Evolutionary conservation across 1,140 invertebrate species (phyloP), one percentile per base, ranked within the genome.

Genomic region (Ladona fulva): DNA sequence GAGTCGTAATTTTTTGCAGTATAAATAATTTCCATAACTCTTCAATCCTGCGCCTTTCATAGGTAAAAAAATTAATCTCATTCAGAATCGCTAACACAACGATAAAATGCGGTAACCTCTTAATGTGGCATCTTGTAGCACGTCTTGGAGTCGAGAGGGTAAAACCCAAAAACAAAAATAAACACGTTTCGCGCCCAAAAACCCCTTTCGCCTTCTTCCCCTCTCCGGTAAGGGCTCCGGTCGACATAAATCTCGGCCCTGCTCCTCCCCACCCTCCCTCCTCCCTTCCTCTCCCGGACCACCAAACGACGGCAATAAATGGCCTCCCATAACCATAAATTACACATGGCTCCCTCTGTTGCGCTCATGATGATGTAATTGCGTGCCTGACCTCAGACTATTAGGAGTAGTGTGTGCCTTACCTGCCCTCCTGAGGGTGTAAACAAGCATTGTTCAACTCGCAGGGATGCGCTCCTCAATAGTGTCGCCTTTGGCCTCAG

Each of bases 321-420:
- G 52, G 52, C 16, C 52, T 22, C 52, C 52, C 52, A 66, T 66
- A 66, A 66, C 52, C 52, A 66, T 66, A 66, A 66, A 66, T 66
- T 66, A 66, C 52, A 66, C 52, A 66, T 66, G 52, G 52, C 52
- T 66, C 52, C 52, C 52, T 19, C 52, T 66, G 52, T 66, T 66
- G 52, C 52, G 52, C 52, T 66, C 52, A 66, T 66, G 52, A 66
- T 66, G 52, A 66, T 66, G 52, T 66, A 66, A 66, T 66, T 66
- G 52, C 52, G 52, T 66, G 52, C 52, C 52, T 66, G 52, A 66
- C 52, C 52, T 66, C 52, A 66, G 52, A 66, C 52, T 66, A 66
- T 66, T 66, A 66, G 52, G 52, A 66, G n/a, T 66, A 6, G 52
- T 66, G 52, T 66, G 52, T 66, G 52, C 52, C 52, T 66, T 66